A percentile compares a stretch with the other conserved stretches of the same genome.
Evolutionary conservation across 2,888 invertebrate genomes (phyloP).

Genomic region (Amblyteles armatorius): DNA sequence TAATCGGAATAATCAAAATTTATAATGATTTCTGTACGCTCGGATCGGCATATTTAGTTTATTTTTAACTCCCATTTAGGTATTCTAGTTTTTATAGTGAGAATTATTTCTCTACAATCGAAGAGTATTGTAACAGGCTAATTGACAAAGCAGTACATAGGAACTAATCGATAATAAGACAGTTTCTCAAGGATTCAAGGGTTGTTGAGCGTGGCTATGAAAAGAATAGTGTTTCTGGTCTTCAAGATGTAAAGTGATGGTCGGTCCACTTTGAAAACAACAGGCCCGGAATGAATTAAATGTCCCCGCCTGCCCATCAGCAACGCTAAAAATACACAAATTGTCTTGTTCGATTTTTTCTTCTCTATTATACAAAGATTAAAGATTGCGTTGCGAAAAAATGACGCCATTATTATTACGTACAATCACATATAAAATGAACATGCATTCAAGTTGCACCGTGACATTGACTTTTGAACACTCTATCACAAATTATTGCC

Average conservation of each 20-base stretch:
- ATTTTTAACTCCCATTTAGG: neutral
- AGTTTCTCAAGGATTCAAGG: neutral
- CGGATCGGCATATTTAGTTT: neutral
- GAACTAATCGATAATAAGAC: neutral
- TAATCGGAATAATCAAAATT: neutral
- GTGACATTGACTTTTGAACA: neutral
- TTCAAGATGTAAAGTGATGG: slow-evolving; percentile 25
- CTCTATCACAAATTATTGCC: neutral
- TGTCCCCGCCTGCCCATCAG: neutral
- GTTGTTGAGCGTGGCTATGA: neutral
- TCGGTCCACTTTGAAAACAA: slow-evolving; percentile 37
- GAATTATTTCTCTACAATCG: neutral
- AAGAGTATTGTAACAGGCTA: neutral
- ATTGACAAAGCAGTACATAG: neutral
- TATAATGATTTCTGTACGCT: neutral
- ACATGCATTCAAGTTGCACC: too few relatives aligned
- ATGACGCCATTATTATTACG: too few relatives aligned
- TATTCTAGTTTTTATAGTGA: neutral
- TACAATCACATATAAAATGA: too few relatives aligned
- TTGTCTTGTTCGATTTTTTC: neutral
- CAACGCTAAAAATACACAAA: slow-evolving; percentile 30
- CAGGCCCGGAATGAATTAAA: neutral
- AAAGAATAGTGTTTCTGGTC: slow-evolving; percentile 1
- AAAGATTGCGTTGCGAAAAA: too few relatives aligned
- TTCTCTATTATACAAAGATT: neutral